Conservation (phyloP, 2,797 vertebrate species). For the Lithobates sylvaticus region DNA sequence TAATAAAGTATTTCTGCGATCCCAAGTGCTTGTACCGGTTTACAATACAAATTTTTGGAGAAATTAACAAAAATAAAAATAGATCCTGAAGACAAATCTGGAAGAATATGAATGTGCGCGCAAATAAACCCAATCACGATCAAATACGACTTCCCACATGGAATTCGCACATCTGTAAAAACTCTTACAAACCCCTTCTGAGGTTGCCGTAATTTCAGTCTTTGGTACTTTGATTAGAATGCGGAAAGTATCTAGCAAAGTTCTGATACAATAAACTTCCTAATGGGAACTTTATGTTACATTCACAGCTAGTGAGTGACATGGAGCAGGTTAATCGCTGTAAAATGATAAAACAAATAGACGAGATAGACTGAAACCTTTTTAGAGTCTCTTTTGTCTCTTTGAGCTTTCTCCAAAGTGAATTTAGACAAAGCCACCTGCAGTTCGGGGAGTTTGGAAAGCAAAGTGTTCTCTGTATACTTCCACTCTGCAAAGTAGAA, state of each 20-base stretch:
- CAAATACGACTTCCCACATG: too few relatives aligned
- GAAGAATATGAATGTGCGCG: too few relatives aligned
- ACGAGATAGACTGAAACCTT: constrained; percentile 19
- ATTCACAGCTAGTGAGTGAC: neutral
- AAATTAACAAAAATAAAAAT: too few relatives aligned
- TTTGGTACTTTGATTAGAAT: neutral
- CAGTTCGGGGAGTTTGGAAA: constrained; percentile 64
- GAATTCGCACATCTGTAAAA: too few relatives aligned
- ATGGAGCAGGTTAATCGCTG: constrained; percentile 19
- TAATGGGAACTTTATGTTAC: neutral
- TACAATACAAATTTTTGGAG: too few relatives aligned
- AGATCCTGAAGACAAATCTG: too few relatives aligned
- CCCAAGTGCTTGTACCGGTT: too few relatives aligned
- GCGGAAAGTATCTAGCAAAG: neutral
- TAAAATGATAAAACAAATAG: constrained; percentile 25
- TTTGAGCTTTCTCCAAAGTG: constrained; percentile 60
- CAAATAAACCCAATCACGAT: too few relatives aligned
- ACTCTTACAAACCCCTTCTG: neutral
- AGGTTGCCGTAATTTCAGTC: neutral
- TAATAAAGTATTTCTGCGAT: too few relatives aligned
- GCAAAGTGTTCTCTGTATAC: constrained; percentile 53
- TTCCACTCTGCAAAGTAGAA: constrained; percentile 17
- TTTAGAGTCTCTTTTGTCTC: constrained; percentile 30
- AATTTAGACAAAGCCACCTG: constrained; percentile 68
- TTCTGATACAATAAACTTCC: neutral